A percentile compares a stretch with the other conserved stretches of the same genome.
phyloP scores from a whole-genome alignment of 2,888 invertebrate genomes.

The Cryptocephalus moraei region DNA sequence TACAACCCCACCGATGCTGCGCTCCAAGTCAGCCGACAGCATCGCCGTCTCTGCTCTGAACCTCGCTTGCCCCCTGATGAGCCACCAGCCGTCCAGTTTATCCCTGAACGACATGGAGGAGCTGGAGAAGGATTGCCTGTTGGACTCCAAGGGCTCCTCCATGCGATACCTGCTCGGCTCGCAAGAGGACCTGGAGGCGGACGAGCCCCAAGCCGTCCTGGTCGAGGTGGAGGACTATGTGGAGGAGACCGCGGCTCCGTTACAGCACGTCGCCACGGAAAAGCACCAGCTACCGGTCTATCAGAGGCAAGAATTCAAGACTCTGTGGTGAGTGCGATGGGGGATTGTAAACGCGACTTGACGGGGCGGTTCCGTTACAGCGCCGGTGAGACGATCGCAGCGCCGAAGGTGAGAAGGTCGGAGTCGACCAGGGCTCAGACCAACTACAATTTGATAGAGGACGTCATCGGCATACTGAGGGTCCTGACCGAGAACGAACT shows the following conservation, averaged over 20 bases:
- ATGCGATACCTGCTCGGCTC: conserved; percentile 16
- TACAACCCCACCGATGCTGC: conserved; percentile 38
- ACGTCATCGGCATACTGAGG: conserved; percentile 37
- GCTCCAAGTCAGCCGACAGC: conserved; percentile 71
- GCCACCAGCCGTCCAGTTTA: conserved; percentile 61
- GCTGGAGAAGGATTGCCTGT: conserved; percentile 41
- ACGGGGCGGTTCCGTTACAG: conserved; percentile 20
- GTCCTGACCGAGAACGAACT: conserved; percentile 38
- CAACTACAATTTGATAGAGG: conserved; percentile 42
- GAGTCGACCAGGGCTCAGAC: conserved; percentile 35
- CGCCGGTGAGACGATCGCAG: conserved; percentile 32
- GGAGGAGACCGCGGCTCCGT: conserved; percentile 65
- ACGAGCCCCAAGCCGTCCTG: conserved; percentile 63
- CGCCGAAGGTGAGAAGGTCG: conserved; percentile 32
- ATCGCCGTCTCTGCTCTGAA: conserved; percentile 42
- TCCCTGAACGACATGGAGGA: conserved; percentile 65
- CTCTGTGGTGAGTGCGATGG: conserved; percentile 38
- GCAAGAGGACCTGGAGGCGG: conserved; percentile 22
- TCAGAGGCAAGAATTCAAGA: conserved; percentile 51
- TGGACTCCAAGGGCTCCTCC: conserved; percentile 28
- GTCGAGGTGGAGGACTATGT: conserved; percentile 75
- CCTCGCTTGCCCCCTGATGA: conserved; percentile 41
- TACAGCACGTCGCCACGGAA: conserved; percentile 50
- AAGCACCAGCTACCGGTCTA: conserved; percentile 69
- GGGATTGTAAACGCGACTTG: too few species aligned